These are phyloP conservation scores for Ficedula albicollis DNA, from an alignment of 2,797 vertebrate genomes.

Conservation along the genomic window DNA sequence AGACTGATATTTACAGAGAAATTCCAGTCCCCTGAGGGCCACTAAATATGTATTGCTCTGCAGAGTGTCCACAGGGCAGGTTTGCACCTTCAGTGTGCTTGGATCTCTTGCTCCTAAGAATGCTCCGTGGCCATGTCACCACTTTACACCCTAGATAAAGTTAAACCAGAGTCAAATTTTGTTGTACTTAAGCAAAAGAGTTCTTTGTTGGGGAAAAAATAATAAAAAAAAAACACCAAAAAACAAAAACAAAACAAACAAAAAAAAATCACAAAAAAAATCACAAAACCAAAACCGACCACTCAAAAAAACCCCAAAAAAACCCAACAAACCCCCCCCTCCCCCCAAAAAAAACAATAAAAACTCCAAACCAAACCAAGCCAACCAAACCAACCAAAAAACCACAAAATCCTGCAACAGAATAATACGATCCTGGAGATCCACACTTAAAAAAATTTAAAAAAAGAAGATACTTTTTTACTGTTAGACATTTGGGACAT, in stretches of 20 bases:
- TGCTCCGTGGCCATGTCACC: neutral
- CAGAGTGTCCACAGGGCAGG: neutral
- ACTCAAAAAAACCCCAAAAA: too few species aligned
- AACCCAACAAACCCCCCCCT: too few species aligned
- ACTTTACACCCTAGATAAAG: neutral
- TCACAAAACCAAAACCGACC: neutral
- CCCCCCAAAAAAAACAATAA: too few species aligned
- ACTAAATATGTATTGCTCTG: neutral
- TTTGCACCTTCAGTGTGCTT: neutral
- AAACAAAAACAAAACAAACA: too few species aligned
- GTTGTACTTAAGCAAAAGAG: neutral
- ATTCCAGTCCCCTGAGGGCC: neutral
- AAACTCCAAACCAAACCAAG: neutral
- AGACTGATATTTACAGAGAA: constrained; percentile 12
- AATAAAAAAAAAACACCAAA: neutral
- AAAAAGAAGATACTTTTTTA: too few species aligned
- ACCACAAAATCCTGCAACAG: neutral
- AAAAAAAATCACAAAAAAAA: neutral
- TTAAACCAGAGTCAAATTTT: neutral
- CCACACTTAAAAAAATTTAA: too few species aligned
- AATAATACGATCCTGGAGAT: neutral
- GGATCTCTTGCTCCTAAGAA: neutral
- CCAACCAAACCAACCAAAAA: neutral
- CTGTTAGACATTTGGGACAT: neutral
- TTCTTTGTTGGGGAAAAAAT: neutral